phyloP scores from a whole-genome alignment of 1,140 invertebrate species.

The Choristoneura fumiferana region DNA sequence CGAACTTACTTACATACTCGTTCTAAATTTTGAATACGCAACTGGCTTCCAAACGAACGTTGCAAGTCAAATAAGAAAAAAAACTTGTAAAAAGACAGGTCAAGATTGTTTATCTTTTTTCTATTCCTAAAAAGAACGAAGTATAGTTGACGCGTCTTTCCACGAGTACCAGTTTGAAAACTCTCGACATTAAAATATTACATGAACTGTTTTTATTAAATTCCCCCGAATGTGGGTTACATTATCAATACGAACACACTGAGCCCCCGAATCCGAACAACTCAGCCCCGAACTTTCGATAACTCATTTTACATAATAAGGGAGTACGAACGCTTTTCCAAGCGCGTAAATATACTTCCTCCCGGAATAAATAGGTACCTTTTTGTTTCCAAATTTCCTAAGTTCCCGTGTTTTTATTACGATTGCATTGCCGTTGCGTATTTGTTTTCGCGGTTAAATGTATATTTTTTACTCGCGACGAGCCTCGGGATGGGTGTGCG shows the following conservation, averaged over 20 bases:
- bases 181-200: too few relatives aligned
- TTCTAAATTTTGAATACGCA: too few relatives aligned
- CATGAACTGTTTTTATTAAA: neutral
- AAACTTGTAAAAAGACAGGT: too few relatives aligned
- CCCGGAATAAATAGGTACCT: neutral
- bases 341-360: neutral
- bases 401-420: neutral
- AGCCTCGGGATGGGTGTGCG: too few relatives aligned
- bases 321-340: neutral
- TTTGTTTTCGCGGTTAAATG: neutral
- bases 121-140: too few relatives aligned
- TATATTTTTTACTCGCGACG: too few relatives aligned
- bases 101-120: too few relatives aligned
- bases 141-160: too few relatives aligned
- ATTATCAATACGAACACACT: neutral
- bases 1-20: too few relatives aligned
- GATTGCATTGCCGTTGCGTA: constrained; percentile 1
- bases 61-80: too few relatives aligned
- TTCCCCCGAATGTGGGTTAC: neutral
- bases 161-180: too few relatives aligned
- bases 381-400: constrained; percentile 1
- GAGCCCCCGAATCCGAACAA: neutral
- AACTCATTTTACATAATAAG: constrained; percentile 12
- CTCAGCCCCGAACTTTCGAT: neutral
- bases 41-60: too few relatives aligned